Evolutionary conservation across 2,113 vertebrate species (phyloP).

Genomic region (Salvelinus namaycush): DNA sequence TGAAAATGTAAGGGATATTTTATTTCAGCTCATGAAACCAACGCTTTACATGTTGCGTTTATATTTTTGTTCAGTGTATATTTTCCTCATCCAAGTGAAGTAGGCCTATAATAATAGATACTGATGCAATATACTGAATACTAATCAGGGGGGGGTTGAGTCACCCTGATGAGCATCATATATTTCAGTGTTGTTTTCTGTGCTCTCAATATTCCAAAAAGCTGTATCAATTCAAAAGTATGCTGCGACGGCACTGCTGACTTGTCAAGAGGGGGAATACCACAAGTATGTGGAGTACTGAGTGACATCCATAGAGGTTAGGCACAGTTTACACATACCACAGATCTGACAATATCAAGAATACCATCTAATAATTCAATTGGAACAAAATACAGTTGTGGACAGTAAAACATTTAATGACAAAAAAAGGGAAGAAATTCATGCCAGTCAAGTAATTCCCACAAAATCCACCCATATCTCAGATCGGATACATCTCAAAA

Average conservation of each 20-base stretch:
- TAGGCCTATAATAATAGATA: too few species aligned
- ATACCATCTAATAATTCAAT: too few species aligned
- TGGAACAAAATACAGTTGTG: conserved; percentile 25
- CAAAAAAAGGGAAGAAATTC: conserved; percentile 59
- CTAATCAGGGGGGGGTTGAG: too few species aligned
- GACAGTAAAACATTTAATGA: conserved; percentile 74
- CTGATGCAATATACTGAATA: too few species aligned
- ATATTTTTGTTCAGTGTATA: too few species aligned
- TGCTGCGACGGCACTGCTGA: neutral
- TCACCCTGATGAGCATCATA: too few species aligned
- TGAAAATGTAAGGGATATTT: too few species aligned
- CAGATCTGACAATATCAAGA: neutral
- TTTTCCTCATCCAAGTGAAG: too few species aligned
- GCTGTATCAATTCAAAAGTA: neutral
- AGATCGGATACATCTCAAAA: conserved; percentile 54
- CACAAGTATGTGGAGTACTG: too few species aligned
- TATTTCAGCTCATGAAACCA: too few species aligned
- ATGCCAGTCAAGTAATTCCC: conserved; percentile 62
- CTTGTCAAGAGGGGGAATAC: neutral
- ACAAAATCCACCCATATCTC: conserved; percentile 25
- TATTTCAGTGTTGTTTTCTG: neutral
- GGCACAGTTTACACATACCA: too few species aligned
- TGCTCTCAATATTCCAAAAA: neutral
- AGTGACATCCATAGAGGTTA: neutral
- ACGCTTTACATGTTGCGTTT: too few species aligned